Percentiles rank a stretch among this genome's conserved stretches.
phyloP scores from a whole-genome alignment of 2,113 vertebrate species.

The Meles meles region DNA sequence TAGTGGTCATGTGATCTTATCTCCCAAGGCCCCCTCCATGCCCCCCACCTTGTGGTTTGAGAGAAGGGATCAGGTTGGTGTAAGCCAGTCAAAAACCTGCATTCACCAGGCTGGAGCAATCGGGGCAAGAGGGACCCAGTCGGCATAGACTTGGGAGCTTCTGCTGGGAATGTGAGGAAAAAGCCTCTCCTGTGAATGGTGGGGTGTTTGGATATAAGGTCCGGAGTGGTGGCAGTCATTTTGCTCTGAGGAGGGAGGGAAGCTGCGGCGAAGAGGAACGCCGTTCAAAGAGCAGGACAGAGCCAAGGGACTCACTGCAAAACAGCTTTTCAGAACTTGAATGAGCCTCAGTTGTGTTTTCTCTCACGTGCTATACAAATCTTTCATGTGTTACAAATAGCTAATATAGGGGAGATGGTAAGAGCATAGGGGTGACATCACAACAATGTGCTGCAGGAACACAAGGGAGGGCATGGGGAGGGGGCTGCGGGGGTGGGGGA shows the following conservation, averaged over 20 bases:
- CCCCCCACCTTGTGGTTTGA: background rate
- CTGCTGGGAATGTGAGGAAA: background rate
- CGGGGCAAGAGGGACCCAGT: background rate
- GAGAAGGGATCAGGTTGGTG: background rate
- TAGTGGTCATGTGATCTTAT: background rate
- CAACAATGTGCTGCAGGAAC: background rate
- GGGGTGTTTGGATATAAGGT: background rate
- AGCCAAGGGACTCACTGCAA: background rate
- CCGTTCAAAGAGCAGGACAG: background rate
- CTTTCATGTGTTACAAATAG: background rate
- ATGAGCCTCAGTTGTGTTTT: background rate
- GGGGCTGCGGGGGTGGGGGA: background rate
- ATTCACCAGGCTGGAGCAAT: background rate
- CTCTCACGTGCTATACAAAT: background rate
- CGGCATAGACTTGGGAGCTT: background rate
- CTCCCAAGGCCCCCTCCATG: fast-evolving
- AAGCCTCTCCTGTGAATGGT: background rate
- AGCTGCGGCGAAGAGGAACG: background rate
- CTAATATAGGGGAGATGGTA: background rate
- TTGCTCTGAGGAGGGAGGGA: background rate
- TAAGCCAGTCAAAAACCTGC: background rate
- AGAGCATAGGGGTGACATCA: background rate
- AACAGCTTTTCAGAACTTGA: background rate
- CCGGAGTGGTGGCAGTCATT: background rate
- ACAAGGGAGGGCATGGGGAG: background rate